These are phyloP conservation scores for Platyscapa corneri DNA, from an alignment of 1,140 invertebrate species.

Conservation along the genomic window DNA sequence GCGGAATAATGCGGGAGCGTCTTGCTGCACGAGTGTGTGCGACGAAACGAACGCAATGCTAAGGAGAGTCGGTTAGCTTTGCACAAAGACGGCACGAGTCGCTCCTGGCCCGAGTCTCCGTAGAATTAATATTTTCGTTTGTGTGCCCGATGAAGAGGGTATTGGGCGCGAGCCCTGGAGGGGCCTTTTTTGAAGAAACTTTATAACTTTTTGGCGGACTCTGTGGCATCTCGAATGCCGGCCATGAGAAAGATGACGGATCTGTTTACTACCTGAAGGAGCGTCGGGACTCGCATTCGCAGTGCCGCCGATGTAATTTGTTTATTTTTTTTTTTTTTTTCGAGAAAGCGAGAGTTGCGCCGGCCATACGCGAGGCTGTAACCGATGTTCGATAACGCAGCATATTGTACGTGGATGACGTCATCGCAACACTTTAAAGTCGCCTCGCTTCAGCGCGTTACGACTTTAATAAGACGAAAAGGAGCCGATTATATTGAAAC, in stretches of 20 bases:
- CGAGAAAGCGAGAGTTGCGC: not conserved
- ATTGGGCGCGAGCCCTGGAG: not conserved
- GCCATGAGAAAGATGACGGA: not conserved
- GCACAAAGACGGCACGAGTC: not conserved
- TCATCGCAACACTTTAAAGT: not conserved
- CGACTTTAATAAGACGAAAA: too few species aligned
- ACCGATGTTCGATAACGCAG: not conserved
- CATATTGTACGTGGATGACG: not conserved
- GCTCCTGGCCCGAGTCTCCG: too few species aligned
- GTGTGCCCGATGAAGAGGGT: not conserved
- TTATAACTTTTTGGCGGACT: not conserved
- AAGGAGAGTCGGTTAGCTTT: slow-evolving; percentile 41
- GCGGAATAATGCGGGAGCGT: not conserved
- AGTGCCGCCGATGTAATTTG: not conserved
- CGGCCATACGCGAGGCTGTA: not conserved
- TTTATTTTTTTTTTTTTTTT: not conserved
- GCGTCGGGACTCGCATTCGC: not conserved
- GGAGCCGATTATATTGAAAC: not conserved
- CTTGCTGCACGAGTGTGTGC: slow-evolving; percentile 36
- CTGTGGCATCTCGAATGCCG: not conserved
- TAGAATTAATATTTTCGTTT: slow-evolving; percentile 32
- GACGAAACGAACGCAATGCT: slow-evolving; percentile 51
- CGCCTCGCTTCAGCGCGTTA: not conserved
- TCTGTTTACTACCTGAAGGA: not conserved
- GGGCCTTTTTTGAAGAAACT: not conserved